These are phyloP conservation scores for Saturnia pavonia DNA, from an alignment of 2,888 invertebrate genomes.

Conservation along the genomic window DNA sequence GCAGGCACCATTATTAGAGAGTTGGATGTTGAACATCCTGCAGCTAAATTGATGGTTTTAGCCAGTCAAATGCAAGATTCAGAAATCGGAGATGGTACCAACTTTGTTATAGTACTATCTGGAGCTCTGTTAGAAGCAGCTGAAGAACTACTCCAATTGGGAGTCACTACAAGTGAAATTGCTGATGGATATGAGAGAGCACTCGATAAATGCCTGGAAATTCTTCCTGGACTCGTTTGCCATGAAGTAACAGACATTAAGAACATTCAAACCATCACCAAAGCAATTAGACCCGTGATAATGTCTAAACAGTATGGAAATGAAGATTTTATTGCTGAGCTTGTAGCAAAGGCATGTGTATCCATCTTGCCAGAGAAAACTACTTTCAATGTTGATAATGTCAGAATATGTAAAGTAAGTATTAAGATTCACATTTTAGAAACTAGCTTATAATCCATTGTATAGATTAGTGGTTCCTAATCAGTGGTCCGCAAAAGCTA, in stretches of 20 bases:
- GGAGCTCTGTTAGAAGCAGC: constrained; percentile 96
- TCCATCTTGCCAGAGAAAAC: constrained; percentile 92
- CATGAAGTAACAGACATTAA: constrained; percentile 87
- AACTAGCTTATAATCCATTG: not conserved
- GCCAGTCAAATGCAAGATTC: constrained; percentile 99
- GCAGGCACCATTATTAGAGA: constrained; percentile 98
- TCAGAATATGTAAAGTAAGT: constrained; percentile 93
- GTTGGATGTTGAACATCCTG: constrained; percentile 98
- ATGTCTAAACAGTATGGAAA: constrained; percentile 99
- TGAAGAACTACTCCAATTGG: constrained; percentile 95
- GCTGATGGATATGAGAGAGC: constrained; percentile 97
- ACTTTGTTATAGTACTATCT: constrained; percentile 97
- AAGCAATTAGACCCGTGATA: constrained; percentile 90
- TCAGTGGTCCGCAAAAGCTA: no score
- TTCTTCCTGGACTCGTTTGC: constrained; percentile 91
- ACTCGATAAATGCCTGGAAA: constrained; percentile 92
- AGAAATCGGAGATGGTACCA: constrained; percentile 99
- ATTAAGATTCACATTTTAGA: not conserved
- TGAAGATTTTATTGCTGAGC: constrained; percentile 94
- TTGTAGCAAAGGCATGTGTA: constrained; percentile 94
- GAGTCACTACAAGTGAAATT: constrained; percentile 98
- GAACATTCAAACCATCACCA: constrained; percentile 86
- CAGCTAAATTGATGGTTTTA: constrained; percentile 97
- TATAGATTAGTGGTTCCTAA: no score
- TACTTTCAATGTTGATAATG: constrained; percentile 98